phyloP scores from a whole-genome alignment of 2,113 vertebrate genomes.

The Cheirogaleus medius region DNA sequence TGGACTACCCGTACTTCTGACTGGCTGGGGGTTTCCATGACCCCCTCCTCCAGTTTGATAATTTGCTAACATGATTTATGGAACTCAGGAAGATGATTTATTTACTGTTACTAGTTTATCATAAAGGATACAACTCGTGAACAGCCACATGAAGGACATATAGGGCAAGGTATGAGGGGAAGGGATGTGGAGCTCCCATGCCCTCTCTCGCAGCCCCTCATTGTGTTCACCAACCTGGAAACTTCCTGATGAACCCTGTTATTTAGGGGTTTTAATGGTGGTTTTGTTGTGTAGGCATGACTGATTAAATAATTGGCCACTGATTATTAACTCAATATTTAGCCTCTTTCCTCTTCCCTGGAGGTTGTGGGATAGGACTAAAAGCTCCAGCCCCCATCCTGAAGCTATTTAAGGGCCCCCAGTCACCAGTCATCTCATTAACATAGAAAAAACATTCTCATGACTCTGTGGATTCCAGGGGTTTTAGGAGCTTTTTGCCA shows the following conservation, averaged over 20 bases:
- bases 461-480: no score
- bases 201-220: not conserved
- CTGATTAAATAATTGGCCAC: not conserved
- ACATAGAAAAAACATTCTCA: no score
- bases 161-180: not conserved
- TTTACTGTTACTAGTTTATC: not conserved
- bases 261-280: not conserved
- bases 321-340: not conserved
- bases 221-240: not conserved
- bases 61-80: not conserved
- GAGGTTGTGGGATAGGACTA: not conserved
- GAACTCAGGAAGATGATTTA: not conserved
- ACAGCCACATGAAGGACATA: not conserved
- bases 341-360: not conserved
- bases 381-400: no score
- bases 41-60: not conserved
- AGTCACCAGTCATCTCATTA: no score
- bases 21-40: not conserved
- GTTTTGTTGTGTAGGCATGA: not conserved
- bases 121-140: not conserved
- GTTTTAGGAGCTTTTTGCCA: no score
- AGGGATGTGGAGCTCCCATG: not conserved
- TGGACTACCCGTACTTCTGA: not conserved
- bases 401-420: not conserved
- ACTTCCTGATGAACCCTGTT: not conserved